Evolutionary conservation across 2,797 vertebrate genomes (phyloP).

Genomic region (Sebastes cheni): DNA sequence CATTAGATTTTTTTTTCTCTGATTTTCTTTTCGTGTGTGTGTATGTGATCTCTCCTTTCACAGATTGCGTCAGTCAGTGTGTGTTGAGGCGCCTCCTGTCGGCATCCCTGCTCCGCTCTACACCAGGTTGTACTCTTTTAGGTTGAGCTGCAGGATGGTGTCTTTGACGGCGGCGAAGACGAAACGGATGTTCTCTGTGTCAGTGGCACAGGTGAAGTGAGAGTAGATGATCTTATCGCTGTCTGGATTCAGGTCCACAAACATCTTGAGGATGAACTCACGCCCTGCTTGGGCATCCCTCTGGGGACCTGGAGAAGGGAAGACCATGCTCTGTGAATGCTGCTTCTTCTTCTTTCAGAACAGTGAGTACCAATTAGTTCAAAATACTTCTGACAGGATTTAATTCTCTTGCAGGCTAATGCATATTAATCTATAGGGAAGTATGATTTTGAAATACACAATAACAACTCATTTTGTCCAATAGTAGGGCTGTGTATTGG

Average conservation of each 20-base stretch:
- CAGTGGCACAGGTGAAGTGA: slow-evolving; percentile 97
- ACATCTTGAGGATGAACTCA: slow-evolving; percentile 98
- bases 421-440: neutral
- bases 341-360: neutral
- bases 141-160: slow-evolving; percentile 96
- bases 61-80: slow-evolving; percentile 83
- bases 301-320: slow-evolving; percentile 84
- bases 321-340: neutral
- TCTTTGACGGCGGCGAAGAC: slow-evolving; percentile 98
- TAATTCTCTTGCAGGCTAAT: neutral
- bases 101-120: slow-evolving; percentile 59
- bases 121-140: slow-evolving; percentile 98
- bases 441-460: neutral
- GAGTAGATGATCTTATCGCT: slow-evolving; percentile 99
- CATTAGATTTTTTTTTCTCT: slow-evolving; percentile 73
- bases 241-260: slow-evolving; percentile 97
- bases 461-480: neutral
- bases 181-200: slow-evolving; percentile 97
- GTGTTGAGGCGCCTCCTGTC: slow-evolving; percentile 31
- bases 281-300: slow-evolving; percentile 92
- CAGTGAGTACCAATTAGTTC: neutral
- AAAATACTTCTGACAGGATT: neutral
- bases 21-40: slow-evolving; percentile 33
- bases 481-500: no score
- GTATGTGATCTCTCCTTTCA: slow-evolving; percentile 77